Evolutionary conservation across 2,113 vertebrate species (phyloP).

Genomic region (Anoplopoma fimbria): DNA sequence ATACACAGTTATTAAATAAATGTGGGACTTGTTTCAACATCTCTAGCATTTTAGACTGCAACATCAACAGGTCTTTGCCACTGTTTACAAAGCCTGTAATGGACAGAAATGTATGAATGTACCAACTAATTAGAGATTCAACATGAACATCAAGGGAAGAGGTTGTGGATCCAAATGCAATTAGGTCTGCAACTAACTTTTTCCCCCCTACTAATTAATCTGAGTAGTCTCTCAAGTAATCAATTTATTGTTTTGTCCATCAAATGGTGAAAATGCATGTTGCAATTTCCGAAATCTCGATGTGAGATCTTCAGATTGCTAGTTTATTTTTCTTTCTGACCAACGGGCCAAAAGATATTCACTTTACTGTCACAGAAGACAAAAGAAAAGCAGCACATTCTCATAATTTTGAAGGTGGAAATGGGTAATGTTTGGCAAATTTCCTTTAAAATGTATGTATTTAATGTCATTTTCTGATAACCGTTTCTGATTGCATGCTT

Average conservation of each 20-base stretch:
- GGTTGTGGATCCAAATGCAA: neutral
- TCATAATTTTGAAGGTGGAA: neutral
- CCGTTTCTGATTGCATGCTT: neutral
- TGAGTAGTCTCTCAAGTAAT: neutral
- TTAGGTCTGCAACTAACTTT: neutral
- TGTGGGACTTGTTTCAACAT: constrained; percentile 11
- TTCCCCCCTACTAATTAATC: neutral
- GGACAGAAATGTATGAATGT: constrained; percentile 1
- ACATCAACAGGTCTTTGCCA: neutral
- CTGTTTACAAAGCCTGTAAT: constrained; percentile 9
- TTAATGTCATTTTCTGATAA: neutral
- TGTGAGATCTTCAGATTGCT: neutral
- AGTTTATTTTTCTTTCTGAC: neutral
- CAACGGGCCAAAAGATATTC: neutral
- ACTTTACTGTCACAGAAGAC: neutral
- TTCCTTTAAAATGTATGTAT: neutral
- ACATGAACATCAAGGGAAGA: constrained; percentile 7
- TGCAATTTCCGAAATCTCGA: neutral
- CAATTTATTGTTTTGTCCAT: neutral
- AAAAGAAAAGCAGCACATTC: neutral
- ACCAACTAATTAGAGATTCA: constrained; percentile 14
- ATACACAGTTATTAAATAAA: constrained; percentile 35
- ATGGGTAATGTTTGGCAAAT: neutral
- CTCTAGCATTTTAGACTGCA: neutral
- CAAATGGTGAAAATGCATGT: neutral